phyloP scores from a whole-genome alignment of 92 coral and sea anemone genomes.

The Actinostola sp. region DNA sequence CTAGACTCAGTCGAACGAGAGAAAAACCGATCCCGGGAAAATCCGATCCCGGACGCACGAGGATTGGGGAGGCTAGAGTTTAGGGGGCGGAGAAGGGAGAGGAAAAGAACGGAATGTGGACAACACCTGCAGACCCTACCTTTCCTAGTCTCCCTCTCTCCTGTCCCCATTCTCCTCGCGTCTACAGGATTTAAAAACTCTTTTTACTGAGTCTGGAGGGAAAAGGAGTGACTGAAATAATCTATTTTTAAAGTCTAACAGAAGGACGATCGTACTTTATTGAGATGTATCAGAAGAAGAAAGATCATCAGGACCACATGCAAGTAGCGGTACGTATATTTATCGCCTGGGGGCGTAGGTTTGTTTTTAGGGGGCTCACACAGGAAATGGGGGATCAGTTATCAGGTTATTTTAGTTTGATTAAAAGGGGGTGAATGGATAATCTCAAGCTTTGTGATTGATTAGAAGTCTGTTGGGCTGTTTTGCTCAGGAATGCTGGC shows the following conservation, averaged over 20 bases:
- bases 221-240: background rate
- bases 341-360: background rate
- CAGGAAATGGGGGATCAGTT: background rate
- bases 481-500: too few species aligned
- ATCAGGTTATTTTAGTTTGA: background rate
- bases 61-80: background rate
- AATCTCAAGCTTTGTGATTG: too few species aligned
- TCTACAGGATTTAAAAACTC: background rate
- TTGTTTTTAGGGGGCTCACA: background rate
- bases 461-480: too few species aligned
- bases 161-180: background rate
- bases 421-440: too few species aligned
- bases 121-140: background rate
- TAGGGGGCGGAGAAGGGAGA: background rate
- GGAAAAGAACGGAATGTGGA: background rate
- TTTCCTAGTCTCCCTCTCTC: background rate
- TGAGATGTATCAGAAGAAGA: conserved; percentile 66
- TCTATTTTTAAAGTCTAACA: conserved; percentile 30
- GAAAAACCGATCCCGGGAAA: too few species aligned
- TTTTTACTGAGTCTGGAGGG: background rate
- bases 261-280: conserved; percentile 49
- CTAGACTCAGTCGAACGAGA: too few species aligned
- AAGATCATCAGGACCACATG: conserved; percentile 34
- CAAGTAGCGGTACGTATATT: conserved; percentile 62
- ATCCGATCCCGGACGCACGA: too few species aligned